A percentile compares a stretch with the other conserved stretches of the same genome.
These are phyloP conservation scores for Therioaphis trifolii DNA, from an alignment of 2,888 invertebrate species.

Conservation along the genomic window DNA sequence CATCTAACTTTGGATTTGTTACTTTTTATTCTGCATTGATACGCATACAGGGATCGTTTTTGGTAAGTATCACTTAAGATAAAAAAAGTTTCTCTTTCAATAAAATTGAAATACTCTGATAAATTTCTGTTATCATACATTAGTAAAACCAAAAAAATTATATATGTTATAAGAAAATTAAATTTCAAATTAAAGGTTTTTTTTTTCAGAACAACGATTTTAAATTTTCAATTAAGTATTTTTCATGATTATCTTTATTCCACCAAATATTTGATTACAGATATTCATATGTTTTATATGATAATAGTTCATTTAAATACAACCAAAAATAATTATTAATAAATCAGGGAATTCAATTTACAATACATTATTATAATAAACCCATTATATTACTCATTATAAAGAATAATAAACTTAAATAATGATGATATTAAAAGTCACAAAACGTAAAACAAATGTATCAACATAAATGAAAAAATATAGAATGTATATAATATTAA, in stretches of 20 bases:
- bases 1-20: conserved; percentile 45
- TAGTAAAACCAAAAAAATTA: too few relatives aligned
- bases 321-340: too few relatives aligned
- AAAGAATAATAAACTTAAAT: not conserved
- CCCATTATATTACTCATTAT: not conserved
- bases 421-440: not conserved
- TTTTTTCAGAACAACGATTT: not conserved
- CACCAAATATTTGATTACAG: too few relatives aligned
- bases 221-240: too few relatives aligned
- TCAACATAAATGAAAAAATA: not conserved
- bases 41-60: conserved; percentile 59
- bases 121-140: too few relatives aligned
- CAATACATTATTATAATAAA: not conserved
- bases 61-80: conserved; percentile 48
- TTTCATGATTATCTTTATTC: not conserved
- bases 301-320: not conserved
- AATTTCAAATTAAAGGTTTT: not conserved
- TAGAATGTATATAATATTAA: not conserved
- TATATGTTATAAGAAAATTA: too few relatives aligned
- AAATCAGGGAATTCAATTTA: too few relatives aligned
- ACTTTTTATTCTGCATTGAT: conserved; percentile 47
- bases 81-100: conserved; percentile 29
- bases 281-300: not conserved
- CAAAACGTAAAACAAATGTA: not conserved
- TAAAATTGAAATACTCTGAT: too few relatives aligned